phyloP scores from a whole-genome alignment of 2,797 vertebrate species.

The Chromis chromis region DNA sequence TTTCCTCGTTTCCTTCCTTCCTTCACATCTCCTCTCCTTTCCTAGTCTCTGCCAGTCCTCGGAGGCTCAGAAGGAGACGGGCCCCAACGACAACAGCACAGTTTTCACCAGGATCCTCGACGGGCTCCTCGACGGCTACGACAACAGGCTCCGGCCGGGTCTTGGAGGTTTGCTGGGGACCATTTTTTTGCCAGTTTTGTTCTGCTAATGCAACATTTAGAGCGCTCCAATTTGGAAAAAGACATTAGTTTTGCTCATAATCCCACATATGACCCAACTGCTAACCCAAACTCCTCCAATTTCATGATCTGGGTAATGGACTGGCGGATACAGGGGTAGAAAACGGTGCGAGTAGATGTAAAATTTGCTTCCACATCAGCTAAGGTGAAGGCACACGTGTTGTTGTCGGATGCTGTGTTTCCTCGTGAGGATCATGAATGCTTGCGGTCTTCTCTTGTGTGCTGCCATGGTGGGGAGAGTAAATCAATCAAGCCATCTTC shows the following conservation, averaged over 20 bases:
- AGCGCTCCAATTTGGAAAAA: too few relatives aligned
- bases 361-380: conserved; percentile 11
- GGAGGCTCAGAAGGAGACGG: conserved; percentile 68
- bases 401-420: conserved; percentile 16
- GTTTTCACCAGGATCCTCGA: conserved; percentile 95
- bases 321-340: background rate
- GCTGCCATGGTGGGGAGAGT: background rate
- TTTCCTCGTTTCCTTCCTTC: conserved; percentile 8
- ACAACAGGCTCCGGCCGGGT: conserved; percentile 92
- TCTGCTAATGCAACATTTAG: too few relatives aligned
- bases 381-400: conserved; percentile 26
- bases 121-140: conserved; percentile 92
- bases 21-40: background rate
- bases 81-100: conserved; percentile 88
- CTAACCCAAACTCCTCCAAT: background rate
- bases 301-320: conserved; percentile 37
- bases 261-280: background rate
- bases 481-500: conserved; percentile 56
- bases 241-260: background rate
- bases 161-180: conserved; percentile 86
- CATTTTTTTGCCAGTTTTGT: too few relatives aligned
- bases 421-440: background rate
- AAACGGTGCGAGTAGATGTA: conserved; percentile 26
- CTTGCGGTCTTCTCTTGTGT: background rate
- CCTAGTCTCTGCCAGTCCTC: conserved; percentile 57